phyloP scores from a whole-genome alignment of 2,797 vertebrate species.

The Pangasius krempfi region DNA sequence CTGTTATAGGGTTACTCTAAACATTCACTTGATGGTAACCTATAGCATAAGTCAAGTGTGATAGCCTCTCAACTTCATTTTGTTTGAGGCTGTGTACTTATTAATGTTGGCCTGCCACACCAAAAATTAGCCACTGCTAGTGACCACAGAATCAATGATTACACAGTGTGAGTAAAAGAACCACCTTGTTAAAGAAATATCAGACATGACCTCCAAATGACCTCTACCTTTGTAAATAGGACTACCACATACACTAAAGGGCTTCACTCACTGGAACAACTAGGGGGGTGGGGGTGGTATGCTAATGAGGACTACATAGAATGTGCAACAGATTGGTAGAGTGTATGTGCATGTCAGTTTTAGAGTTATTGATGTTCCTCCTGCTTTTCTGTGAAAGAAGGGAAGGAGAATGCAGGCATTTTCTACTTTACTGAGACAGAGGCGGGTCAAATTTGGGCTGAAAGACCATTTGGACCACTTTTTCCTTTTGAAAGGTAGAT shows the following conservation, averaged over 20 bases:
- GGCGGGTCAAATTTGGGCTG: not conserved
- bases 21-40: not conserved
- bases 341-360: constrained; percentile 42
- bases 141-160: not conserved
- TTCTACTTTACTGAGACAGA: constrained; percentile 39
- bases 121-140: not conserved
- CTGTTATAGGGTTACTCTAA: not conserved
- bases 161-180: not conserved
- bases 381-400: constrained; percentile 23
- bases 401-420: constrained; percentile 35
- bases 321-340: constrained; percentile 44
- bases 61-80: not conserved
- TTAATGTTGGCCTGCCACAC: too few relatives aligned
- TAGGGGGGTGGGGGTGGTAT: constrained; percentile 59
- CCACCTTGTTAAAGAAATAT: not conserved
- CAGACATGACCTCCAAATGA: not conserved
- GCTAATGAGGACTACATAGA: constrained; percentile 68
- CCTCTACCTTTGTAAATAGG: constrained; percentile 24
- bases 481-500: constrained; percentile 24
- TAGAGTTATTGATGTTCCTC: constrained; percentile 44
- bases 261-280: constrained; percentile 63
- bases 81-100: not conserved
- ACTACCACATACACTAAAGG: not conserved
- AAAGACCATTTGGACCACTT: constrained; percentile 1
- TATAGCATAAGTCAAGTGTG: not conserved